Base-by-base conservation (phyloP, 30 jellyfish, hydroid and myxozoan species). In the Pseudorhiza aurosa region DNA sequence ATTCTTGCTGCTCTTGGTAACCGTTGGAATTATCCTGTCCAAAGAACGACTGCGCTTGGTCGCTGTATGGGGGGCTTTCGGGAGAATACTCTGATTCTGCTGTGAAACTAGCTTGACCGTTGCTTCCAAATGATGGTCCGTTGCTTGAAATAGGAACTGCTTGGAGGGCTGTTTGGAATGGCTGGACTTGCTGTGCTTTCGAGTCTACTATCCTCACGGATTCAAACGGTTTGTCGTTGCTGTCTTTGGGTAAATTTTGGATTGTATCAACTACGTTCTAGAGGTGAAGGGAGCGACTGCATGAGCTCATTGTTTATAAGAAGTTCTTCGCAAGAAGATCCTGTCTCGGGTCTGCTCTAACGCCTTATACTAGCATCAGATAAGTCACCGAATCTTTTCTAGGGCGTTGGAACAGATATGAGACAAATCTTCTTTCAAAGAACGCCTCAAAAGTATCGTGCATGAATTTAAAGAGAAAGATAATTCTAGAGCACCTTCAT, bases 211-310 rank as follows among this genome's bases (percentile, higher is more conserved):
- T 85, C 19, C 42, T 73, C 19, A 91, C 93, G 28, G 44, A 75
- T 45, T 85, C 82, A 8, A 25, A 40, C 15, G 98, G 98, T 58
- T 80, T 72, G 77, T 91, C 98, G 47, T 93, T 95, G 73, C 78
- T 50, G 79, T 85, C 92, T 32, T 96, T 85, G 49, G 58, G 67
- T 8, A 84, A 37, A 25, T 85, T 78, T 68, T 85, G 96, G 29
- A 91, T 88, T 21, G 37, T 27, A 49, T 86, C 87, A 24, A 80
- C 96, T 25, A 91, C 88, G 50, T 79, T 85, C 98, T 91, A 82
- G 36, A 90, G 58, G 9, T 28, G 53, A 53, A 67, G 1, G 2
- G n/a, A n/a, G 4, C 1, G 0, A 68, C 8, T 40, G 12, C n/a
- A n/a, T n/a, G n/a, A n/a, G n/a, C n/a, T n/a, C n/a, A n/a, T n/a